Evolutionary conservation across 2,797 vertebrate species (phyloP), one percentile per base, ranked within the genome.

Genomic region (Lindbergichthys nudifrons): DNA sequence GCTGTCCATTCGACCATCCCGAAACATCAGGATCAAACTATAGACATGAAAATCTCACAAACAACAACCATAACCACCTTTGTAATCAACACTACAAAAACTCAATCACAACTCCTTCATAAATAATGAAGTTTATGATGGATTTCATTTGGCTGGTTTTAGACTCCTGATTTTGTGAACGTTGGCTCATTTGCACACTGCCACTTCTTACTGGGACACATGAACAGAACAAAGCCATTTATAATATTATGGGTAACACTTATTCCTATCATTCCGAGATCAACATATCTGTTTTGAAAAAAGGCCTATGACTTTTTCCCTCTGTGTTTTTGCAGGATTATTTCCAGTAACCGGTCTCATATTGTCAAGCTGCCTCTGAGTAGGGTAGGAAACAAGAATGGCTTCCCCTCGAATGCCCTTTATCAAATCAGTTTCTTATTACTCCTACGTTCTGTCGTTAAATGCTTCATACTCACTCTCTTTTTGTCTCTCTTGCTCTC

Each of bases 331-430:
- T 79, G 69, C 83, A 99, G 98, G 98, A 99, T 99, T 69, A 99
- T 99, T 86, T 99, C 98, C 91, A 99, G 98, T 92, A 99, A 99
- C 95, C 94, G 98, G 87, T 99, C 98, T 77, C 98, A 99, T 91
- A 99, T 99, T 10, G 98, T 99, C 92, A 99, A 99, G 93, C 95
- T 99, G 94, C 98, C 98, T 80, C 96, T 99, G 87, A 99, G 97
- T 93, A 96, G 98, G 96, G 98, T 99, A 93, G 65, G 94, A 75
- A 73, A 79, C 48, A 46, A 75, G 19, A 73, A 56, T 13, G 21
- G 59, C 69, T 75, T 52, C 47, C 60, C 23, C 5, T 67, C 45
- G n/a, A 65, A 61, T 65, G 61, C 52, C 10, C 18, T 62, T 42
- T 19, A 74, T 68, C 12, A 67, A 70, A 64, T 59, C 2, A 5